These are phyloP conservation scores for Chrysemys picta DNA, from an alignment of 2,113 vertebrate species.

Conservation along the genomic window DNA sequence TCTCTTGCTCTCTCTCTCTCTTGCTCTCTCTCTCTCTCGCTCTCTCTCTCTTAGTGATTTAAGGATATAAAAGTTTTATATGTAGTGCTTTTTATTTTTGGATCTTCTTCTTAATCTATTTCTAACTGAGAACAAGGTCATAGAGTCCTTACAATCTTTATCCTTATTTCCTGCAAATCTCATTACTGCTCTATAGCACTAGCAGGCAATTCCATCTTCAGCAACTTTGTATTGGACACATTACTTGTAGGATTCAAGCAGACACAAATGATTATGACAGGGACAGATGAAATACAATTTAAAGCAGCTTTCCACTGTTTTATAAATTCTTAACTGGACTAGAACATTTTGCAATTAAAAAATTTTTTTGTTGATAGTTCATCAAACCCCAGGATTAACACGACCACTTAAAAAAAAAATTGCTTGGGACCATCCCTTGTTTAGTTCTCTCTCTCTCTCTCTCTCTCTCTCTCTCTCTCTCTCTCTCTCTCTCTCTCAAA, in stretches of 20 bases:
- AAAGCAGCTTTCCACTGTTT: not conserved
- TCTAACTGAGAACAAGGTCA: slow-evolving; percentile 61
- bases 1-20: not conserved
- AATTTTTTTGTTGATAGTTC: not conserved
- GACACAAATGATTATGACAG: not conserved
- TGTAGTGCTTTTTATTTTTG: slow-evolving; percentile 71
- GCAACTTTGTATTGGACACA: not conserved
- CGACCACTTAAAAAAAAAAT: not conserved
- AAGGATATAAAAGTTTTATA: slow-evolving; percentile 29
- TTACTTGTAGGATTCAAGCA: not conserved
- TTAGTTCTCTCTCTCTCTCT: not conserved
- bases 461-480: no score
- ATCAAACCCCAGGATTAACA: not conserved
- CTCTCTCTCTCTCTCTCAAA: not conserved
- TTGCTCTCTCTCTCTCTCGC: not conserved
- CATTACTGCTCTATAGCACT: slow-evolving; percentile 42
- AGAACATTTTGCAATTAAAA: not conserved
- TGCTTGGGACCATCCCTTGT: not conserved
- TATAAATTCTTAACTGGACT: not conserved
- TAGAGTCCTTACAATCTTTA: slow-evolving; percentile 49
- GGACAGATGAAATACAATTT: not conserved
- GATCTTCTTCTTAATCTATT: slow-evolving; percentile 59
- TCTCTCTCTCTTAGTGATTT: not conserved
- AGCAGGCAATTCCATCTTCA: not conserved
- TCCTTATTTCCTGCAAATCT: slow-evolving; percentile 68